Conservation (phyloP, 2,797 vertebrate genomes). For the Cynopterus sphinx region DNA sequence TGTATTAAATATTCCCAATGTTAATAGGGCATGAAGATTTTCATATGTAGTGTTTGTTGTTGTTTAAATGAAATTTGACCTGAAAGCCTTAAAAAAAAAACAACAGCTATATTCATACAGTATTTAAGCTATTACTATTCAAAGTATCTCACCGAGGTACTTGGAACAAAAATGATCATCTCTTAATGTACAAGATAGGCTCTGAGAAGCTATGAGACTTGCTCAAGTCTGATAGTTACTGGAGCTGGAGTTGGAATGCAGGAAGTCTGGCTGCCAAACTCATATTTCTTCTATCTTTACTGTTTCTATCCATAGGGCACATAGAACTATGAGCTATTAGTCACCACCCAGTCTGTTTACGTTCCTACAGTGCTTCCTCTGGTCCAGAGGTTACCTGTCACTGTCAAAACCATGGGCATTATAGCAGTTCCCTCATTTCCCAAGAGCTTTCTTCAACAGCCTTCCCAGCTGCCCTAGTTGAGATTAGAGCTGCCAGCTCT, state of each 20-base stretch:
- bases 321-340: background rate
- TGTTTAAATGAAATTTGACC: slow-evolving; percentile 13
- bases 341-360: background rate
- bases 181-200: background rate
- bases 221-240: background rate
- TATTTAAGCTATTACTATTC: background rate
- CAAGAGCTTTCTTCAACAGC: background rate
- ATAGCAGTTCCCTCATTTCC: background rate
- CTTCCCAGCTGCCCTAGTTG: background rate
- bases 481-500: background rate
- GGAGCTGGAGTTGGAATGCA: no score
- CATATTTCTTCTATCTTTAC: background rate
- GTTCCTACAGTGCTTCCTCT: background rate
- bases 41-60: background rate
- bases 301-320: background rate
- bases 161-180: background rate
- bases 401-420: background rate
- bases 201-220: background rate
- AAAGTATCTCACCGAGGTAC: background rate
- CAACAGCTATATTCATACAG: background rate
- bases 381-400: background rate
- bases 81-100: slow-evolving; percentile 41
- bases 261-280: background rate
- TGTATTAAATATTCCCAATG: background rate
- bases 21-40: background rate